A percentile compares a stretch with the other conserved stretches of the same genome.
phyloP scores from a whole-genome alignment of 2,888 invertebrate genomes.

The Pediacus dermestoides region DNA sequence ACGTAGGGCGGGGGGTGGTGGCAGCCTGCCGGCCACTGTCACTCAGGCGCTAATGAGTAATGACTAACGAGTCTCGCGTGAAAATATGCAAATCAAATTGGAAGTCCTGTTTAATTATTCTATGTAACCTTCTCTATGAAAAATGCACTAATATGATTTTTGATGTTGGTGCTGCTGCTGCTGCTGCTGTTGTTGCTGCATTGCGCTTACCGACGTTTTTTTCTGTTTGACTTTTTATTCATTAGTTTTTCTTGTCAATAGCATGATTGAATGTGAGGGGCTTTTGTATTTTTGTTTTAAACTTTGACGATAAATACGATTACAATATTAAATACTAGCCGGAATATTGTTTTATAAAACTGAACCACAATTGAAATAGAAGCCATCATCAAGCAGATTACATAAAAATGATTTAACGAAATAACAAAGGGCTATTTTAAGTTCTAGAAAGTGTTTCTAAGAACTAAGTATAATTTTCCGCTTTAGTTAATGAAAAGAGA shows the following conservation, averaged over 20 bases:
- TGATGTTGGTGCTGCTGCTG: conserved; percentile 30
- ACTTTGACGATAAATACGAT: conserved; percentile 2
- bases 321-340: too few relatives aligned
- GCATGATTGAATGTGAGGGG: conserved; percentile 26
- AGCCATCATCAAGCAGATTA: too few relatives aligned
- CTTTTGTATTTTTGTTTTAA: conserved; percentile 22
- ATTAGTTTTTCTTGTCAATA: conserved; percentile 26
- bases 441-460: too few relatives aligned
- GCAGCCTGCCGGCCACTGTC: conserved; percentile 41
- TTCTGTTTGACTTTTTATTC: conserved; percentile 16
- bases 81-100: conserved; percentile 53
- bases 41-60: conserved; percentile 51
- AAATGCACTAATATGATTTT: conserved; percentile 42
- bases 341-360: too few relatives aligned
- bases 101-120: conserved; percentile 51
- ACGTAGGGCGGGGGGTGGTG: conserved; percentile 18
- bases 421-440: too few relatives aligned
- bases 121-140: conserved; percentile 38
- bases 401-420: too few relatives aligned
- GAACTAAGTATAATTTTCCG: too few relatives aligned
- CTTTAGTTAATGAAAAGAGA: too few relatives aligned
- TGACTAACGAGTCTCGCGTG: conserved; percentile 52
- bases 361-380: too few relatives aligned
- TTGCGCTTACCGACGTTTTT: conserved; percentile 14
- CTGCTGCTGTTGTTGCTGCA: conserved; percentile 17